Evolutionary conservation across 2,113 vertebrate species (phyloP).

Genomic region (Nettapus auritus): DNA sequence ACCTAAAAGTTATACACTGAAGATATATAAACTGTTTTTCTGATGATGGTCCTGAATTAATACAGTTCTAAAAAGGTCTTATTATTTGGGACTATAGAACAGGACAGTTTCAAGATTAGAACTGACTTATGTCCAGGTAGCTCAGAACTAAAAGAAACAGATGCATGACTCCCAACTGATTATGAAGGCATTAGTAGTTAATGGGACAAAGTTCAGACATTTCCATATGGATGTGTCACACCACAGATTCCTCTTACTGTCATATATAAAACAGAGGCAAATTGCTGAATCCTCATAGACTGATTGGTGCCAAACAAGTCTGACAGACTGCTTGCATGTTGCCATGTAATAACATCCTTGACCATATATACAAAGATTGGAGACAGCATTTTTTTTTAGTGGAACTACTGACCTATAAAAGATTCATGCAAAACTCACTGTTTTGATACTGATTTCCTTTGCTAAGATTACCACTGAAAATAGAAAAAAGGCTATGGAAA

Average conservation of each 20-base stretch:
- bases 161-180: neutral
- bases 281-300: neutral
- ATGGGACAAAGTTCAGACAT: neutral
- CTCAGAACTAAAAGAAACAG: neutral
- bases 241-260: too few species aligned
- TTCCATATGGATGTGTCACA: neutral
- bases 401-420: neutral
- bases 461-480: neutral
- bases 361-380: neutral
- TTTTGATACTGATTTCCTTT: neutral
- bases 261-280: neutral
- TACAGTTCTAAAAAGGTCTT: neutral
- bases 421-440: neutral
- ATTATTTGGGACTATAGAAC: neutral
- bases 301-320: too few species aligned
- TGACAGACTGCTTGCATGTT: fast-evolving
- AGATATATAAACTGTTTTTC: neutral
- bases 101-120: neutral
- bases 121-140: neutral
- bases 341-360: neutral
- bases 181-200: fast-evolving
- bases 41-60: neutral
- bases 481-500: neutral
- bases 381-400: neutral
- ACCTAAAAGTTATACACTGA: neutral